Percentiles rank a stretch among this genome's conserved stretches.
These are phyloP conservation scores for Teinopalpus imperialis DNA, from an alignment of 2,888 invertebrate genomes.

Conservation along the genomic window DNA sequence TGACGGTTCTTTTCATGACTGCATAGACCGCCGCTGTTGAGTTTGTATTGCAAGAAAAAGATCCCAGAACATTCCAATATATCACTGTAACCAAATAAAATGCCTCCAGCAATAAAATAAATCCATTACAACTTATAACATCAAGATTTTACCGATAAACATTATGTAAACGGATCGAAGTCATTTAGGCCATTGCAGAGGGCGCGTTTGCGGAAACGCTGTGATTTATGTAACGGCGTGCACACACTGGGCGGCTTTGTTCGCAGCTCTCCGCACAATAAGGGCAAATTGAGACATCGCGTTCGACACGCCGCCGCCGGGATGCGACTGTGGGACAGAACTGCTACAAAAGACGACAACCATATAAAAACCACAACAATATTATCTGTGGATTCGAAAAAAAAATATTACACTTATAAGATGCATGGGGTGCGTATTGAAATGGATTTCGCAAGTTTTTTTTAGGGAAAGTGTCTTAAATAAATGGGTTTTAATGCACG, in stretches of 20 bases:
- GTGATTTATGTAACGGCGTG: slow-evolving; percentile 45
- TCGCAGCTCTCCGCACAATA: slow-evolving; percentile 65
- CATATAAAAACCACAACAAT: not conserved
- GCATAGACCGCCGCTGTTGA: too few relatives aligned
- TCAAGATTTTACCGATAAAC: too few relatives aligned
- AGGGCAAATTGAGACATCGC: slow-evolving; percentile 70
- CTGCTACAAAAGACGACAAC: not conserved
- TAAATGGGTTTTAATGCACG: not conserved
- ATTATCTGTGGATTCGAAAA: not conserved
- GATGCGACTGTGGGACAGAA: slow-evolving; percentile 10
- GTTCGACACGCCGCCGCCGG: slow-evolving; percentile 55
- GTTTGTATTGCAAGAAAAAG: too few relatives aligned
- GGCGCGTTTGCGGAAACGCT: slow-evolving; percentile 36
- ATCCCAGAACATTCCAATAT: too few relatives aligned
- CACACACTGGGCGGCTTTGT: slow-evolving; percentile 38
- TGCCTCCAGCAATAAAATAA: too few relatives aligned
- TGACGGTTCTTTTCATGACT: too few relatives aligned
- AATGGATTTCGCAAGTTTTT: not conserved
- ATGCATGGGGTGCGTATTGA: not conserved
- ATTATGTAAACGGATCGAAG: slow-evolving; percentile 6
- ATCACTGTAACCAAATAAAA: too few relatives aligned
- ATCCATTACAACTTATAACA: too few relatives aligned
- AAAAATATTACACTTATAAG: too few relatives aligned
- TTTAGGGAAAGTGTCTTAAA: not conserved
- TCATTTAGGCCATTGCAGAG: slow-evolving; percentile 1